phyloP scores from a whole-genome alignment of 2,888 invertebrate species.

The Heteropelma amictum region DNA sequence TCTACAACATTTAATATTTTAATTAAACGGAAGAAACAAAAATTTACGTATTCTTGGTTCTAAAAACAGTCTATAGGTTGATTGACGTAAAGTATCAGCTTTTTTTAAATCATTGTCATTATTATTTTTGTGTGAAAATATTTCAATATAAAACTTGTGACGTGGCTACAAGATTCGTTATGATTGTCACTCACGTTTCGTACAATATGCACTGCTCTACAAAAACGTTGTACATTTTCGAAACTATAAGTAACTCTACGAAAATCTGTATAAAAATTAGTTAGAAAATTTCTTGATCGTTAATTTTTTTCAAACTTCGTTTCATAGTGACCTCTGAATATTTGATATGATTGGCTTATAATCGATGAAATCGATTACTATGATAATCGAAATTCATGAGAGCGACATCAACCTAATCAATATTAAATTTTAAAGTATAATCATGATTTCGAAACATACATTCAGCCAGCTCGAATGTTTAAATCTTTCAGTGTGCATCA shows the following conservation, averaged over 20 bases:
- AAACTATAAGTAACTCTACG: neutral
- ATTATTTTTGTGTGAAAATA: neutral
- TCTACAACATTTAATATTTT: neutral
- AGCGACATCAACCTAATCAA: neutral
- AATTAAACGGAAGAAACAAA: neutral
- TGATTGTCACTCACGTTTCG: neutral
- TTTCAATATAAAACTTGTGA: neutral
- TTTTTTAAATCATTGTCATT: neutral
- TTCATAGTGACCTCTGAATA: neutral
- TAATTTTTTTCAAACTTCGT: neutral
- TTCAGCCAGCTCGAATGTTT: slow-evolving; percentile 2
- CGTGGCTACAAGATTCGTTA: neutral
- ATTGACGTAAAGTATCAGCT: neutral
- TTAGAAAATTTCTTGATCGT: neutral
- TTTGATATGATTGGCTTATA: neutral
- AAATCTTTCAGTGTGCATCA: neutral
- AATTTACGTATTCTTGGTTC: neutral
- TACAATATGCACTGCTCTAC: neutral
- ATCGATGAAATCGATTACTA: neutral
- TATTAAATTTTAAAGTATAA: neutral
- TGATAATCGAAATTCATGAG: neutral
- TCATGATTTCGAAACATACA: neutral
- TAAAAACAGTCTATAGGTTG: neutral
- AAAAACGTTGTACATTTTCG: neutral
- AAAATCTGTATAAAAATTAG: neutral